Evolutionary conservation across 2,888 invertebrate genomes (phyloP), one percentile per base, ranked within the genome.

Genomic region (Hyles lineata): DNA sequence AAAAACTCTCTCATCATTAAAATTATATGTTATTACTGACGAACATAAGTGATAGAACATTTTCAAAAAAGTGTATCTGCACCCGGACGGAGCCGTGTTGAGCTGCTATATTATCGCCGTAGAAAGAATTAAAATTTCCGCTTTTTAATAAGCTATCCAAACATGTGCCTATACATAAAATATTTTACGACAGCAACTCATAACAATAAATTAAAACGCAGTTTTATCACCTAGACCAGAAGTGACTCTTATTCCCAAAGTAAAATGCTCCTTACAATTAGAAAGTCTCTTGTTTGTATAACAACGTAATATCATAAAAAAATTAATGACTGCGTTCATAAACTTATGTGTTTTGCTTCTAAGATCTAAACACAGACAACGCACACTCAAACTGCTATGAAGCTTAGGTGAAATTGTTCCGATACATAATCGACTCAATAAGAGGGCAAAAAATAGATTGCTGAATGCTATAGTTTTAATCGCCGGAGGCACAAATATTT

Each of bases 311-410:
- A 85, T 85, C 83, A 87, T 88, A 87, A 87, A 78, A 76, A 74
- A 74, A 82, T 89, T 89, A 88, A 89, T 85, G 77, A 78, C 74
- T 80, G 79, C 80, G 76, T 84, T 87, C 85, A 86, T 88, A 89
- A 89, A 87, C 78, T 80, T 82, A 82, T 81, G 83, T 21, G 63
- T 63, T 63, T 63, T 63, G 21, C 35, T 63, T 63, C n/a, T 21
- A 21, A n/a, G 8, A 8, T 63, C 11, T 35, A 50, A 50, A 43
- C 17, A 23, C 11, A 67, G 17, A 43, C 43, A 15, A 43, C 50
- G 43, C 67, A 67, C 67, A 67, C 11, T 35, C 4, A 43, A 29
- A 21, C 2, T 43, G 43, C 15, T 43, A 43, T 43, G 43, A 43
- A 43, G 1, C 43, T 43, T 43, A 15, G 43, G 43, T 11, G 15